Evolutionary conservation across 2,888 invertebrate genomes (phyloP), one percentile per base, ranked within the genome.

Genomic region (Synergus gifuensis): DNA sequence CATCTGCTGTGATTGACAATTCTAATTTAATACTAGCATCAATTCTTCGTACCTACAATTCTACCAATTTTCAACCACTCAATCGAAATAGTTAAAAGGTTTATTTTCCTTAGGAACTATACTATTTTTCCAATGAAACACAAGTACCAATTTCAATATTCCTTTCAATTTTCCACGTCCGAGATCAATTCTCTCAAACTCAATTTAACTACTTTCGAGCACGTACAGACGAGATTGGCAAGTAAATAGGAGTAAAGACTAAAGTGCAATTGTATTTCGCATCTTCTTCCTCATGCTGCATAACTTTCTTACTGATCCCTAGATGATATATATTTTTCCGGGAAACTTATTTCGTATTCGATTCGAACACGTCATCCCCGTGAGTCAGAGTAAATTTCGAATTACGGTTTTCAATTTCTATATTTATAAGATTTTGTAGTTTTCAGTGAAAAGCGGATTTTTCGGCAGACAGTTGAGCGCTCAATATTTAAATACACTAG

Each of bases 211-310:
- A 40, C 42, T 64, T 40, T 42, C 36, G 36, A 64, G 40, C 64
- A 64, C 64, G 64, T 40, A 64, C 64, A 18, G 22, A 22, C 60
- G 14, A 16, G 64, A 64, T 64, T 40, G 64, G 40, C 64, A 40
- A 64, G 64, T 40, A 42, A 64, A 42, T 40, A 64, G 42, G 36
- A 36, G 64, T 22, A 62, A 62, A 62, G 18, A 12, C 14, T 12
- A 22, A 14, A 18, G 40, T 42, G 66, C 42, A 66, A 66, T 66
- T 44, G 36, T 64, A 8, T 66, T 42, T 44, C 4, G 9, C 16
- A 42, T 66, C 66, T 44, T 0, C 22, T 22, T 60, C 22, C 12
- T 42, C n/a, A 42, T n/a, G 18, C n/a, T 62, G 60, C 60, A 22
- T 62, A 42, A 9, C 42, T 66, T 44, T 40, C 9, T 66, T 66